Percentiles rank a stretch among this genome's conserved stretches.
Evolutionary conservation across 2,113 vertebrate species (phyloP).

Genomic region (Oriolus oriolus): DNA sequence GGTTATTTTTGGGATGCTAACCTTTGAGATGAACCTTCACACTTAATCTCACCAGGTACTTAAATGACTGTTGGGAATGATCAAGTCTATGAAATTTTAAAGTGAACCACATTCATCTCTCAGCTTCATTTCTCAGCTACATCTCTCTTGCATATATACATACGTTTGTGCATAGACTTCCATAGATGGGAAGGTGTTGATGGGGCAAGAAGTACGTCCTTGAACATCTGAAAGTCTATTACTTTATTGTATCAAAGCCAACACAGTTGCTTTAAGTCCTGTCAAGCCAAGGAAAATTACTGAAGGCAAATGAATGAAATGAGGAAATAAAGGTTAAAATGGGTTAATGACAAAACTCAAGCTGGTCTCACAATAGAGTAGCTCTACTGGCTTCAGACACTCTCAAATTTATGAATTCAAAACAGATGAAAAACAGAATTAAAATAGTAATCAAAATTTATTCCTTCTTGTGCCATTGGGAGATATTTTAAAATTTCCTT

Average conservation of each 20-base stretch:
- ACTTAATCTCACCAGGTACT: neutral
- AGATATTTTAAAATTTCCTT: neutral
- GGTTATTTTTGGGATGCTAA: slow-evolving; percentile 1
- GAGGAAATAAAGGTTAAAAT: neutral
- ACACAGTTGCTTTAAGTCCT: neutral
- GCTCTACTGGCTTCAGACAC: neutral
- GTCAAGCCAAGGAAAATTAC: neutral
- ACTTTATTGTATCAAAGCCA: neutral
- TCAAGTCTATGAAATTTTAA: neutral
- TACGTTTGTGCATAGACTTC: neutral
- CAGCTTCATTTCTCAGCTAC: neutral
- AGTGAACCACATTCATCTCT: neutral
- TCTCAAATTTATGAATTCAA: neutral
- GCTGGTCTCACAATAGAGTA: neutral
- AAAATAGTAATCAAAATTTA: neutral
- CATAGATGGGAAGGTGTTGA: neutral
- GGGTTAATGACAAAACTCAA: neutral
- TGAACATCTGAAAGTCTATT: neutral
- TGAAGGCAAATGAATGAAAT: neutral
- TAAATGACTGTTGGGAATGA: neutral
- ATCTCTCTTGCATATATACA: neutral
- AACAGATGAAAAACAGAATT: neutral
- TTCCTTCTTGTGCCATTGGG: neutral
- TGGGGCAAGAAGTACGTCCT: neutral
- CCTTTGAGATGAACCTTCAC: neutral